Conservation (phyloP, 2,113 vertebrate genomes). For the Raja brachyura region DNA sequence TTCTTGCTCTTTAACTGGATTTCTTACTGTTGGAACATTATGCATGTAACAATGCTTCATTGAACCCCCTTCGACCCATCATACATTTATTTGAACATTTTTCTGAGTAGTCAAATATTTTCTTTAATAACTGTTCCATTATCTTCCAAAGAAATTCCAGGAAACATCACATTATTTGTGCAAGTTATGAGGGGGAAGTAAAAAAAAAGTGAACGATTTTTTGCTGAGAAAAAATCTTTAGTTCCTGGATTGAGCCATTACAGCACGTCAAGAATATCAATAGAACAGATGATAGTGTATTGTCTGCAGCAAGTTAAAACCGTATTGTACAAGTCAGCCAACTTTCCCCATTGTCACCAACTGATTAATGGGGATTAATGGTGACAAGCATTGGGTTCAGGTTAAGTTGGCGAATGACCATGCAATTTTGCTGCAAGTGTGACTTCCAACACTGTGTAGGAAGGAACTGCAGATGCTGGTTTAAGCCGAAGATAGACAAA, state of each 20-base stretch:
- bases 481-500: too few species aligned
- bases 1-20: not conserved
- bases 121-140: not conserved
- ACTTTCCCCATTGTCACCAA: not conserved
- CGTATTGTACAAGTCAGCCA: not conserved
- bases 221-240: not conserved
- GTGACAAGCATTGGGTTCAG: not conserved
- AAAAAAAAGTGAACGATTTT: not conserved
- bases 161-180: not conserved
- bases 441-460: not conserved
- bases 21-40: not conserved
- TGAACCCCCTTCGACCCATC: not conserved
- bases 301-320: not conserved
- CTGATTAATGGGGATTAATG: not conserved
- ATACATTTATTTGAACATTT: not conserved
- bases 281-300: not conserved
- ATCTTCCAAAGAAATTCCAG: not conserved
- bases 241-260: not conserved
- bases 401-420: not conserved
- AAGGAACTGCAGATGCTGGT: too few species aligned
- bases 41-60: not conserved
- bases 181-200: not conserved
- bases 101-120: not conserved
- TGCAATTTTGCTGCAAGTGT: not conserved
- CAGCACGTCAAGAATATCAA: not conserved